A percentile compares a stretch with the other conserved stretches of the same genome.
Conservation (phyloP, 2,113 vertebrate species). For the Neodon shergylaensis region DNA sequence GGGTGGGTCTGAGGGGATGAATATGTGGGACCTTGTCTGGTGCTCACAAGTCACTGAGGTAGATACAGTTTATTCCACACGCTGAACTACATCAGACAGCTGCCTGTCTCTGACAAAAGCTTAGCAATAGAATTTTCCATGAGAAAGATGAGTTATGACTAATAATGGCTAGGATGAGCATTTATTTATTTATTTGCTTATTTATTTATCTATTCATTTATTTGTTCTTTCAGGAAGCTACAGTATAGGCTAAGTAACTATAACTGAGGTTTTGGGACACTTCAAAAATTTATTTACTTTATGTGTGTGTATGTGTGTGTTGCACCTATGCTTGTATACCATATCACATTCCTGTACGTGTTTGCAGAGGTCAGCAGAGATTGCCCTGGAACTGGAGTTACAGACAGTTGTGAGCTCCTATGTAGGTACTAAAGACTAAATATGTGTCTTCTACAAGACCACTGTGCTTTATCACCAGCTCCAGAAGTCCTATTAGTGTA, state of each 20-base stretch:
- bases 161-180: background rate
- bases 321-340: background rate
- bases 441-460: background rate
- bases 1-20: background rate
- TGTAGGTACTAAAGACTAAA: background rate
- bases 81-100: background rate
- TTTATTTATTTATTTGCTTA: too few relatives aligned
- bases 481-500: background rate
- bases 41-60: background rate
- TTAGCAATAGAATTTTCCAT: background rate
- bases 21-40: background rate
- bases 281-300: background rate
- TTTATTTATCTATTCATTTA: too few relatives aligned
- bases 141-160: background rate
- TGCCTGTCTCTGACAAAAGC: background rate
- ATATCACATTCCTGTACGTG: background rate
- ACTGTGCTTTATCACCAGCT: background rate
- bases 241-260: background rate
- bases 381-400: background rate
- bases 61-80: background rate
- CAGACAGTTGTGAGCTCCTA: background rate
- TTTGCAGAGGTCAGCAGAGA: background rate
- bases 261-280: background rate
- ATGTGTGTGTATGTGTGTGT: background rate
- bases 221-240: background rate